phyloP scores from a whole-genome alignment of 2,888 invertebrate species.

The Gastracanthus pulcherrimus region DNA sequence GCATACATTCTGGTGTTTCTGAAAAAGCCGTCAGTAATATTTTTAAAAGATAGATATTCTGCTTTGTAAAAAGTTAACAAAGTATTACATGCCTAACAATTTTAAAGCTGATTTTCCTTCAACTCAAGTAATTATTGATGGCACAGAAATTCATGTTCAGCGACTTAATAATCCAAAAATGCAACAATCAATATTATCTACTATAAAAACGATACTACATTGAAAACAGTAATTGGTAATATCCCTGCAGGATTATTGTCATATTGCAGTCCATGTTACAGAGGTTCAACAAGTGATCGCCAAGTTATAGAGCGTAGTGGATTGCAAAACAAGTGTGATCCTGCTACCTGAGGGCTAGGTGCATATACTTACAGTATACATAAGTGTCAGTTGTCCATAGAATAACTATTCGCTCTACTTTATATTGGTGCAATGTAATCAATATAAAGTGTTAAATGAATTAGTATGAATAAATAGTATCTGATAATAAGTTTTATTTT shows the following conservation, averaged over 20 bases:
- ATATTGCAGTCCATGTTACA: constrained; percentile 56
- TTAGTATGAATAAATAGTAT: too few relatives aligned
- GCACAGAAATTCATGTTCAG: constrained; percentile 46
- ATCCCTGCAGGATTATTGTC: constrained; percentile 59
- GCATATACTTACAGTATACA: too few relatives aligned
- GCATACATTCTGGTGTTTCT: too few relatives aligned
- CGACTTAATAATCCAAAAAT: constrained; percentile 6
- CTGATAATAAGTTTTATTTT: too few relatives aligned
- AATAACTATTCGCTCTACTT: too few relatives aligned
- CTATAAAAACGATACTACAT: constrained; percentile 61
- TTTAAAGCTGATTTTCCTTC: constrained; percentile 45
- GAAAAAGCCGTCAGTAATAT: too few relatives aligned
- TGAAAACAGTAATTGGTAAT: constrained; percentile 58
- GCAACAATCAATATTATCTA: constrained; percentile 60
- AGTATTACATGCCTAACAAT: constrained; percentile 35
- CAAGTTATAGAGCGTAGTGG: constrained; percentile 61
- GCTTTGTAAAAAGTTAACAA: constrained; percentile 37
- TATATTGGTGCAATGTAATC: too few relatives aligned
- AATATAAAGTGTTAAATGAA: too few relatives aligned
- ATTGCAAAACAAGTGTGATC: constrained; percentile 55
- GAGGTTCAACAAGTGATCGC: constrained; percentile 60
- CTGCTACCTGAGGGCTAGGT: too few relatives aligned
- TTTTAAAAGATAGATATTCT: constrained; percentile 34
- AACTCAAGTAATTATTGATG: constrained; percentile 50
- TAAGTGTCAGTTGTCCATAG: too few relatives aligned